Percentiles rank a stretch among this genome's conserved stretches.
Conservation (phyloP, 1,140 invertebrate species). For the Eurosta solidaginis region DNA sequence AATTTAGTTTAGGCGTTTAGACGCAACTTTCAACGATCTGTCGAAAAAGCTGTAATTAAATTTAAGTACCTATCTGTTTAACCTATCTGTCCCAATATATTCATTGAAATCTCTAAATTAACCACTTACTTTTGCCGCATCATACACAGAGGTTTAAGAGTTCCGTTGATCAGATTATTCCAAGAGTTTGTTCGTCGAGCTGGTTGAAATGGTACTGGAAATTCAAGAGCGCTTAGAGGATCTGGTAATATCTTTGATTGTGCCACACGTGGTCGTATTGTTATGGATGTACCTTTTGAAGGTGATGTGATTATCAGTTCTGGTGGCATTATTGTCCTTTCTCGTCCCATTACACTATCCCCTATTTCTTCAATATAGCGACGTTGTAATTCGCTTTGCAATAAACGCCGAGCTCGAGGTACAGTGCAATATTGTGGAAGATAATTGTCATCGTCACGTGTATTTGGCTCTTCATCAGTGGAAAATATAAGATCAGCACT, state of each 20-base stretch:
- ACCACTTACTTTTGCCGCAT: not conserved
- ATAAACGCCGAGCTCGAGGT: constrained; percentile 45
- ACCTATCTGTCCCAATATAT: no score
- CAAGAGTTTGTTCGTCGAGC: constrained; percentile 55
- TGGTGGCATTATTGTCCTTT: constrained; percentile 53
- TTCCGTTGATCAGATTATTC: constrained; percentile 47
- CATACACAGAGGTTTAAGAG: not conserved
- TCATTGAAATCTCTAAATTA: no score
- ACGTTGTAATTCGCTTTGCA: constrained; percentile 53
- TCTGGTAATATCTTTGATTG: constrained; percentile 36
- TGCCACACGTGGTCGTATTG: constrained; percentile 41
- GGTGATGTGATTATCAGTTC: constrained; percentile 57
- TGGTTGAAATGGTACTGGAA: constrained; percentile 25
- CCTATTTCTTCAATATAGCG: constrained; percentile 53
- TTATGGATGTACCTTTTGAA: constrained; percentile 43
- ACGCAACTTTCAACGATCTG: no score
- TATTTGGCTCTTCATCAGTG: constrained; percentile 60
- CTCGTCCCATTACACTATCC: constrained; percentile 45
- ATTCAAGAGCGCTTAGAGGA: constrained; percentile 27
- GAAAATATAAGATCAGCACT: constrained; percentile 64
- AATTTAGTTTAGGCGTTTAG: no score
- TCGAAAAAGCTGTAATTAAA: no score
- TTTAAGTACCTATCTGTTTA: no score
- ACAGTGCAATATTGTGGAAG: constrained; percentile 41
- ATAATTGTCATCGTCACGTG: constrained; percentile 22